Evolutionary conservation across 1,140 invertebrate genomes (phyloP), one percentile per base, ranked within the genome.

Genomic region (Temnothorax longispinosus): DNA sequence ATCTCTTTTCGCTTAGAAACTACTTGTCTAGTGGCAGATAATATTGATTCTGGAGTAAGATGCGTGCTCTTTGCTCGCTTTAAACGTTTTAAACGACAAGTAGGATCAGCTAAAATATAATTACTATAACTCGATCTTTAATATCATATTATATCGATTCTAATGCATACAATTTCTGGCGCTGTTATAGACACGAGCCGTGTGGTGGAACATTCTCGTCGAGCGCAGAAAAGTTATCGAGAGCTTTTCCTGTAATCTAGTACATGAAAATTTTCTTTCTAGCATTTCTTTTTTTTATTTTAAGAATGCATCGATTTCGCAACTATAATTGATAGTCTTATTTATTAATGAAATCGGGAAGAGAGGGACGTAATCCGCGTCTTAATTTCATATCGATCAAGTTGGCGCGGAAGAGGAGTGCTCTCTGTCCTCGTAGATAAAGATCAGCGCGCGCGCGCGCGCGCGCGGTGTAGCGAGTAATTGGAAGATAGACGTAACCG

Each of bases 311-410:
- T 15, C 5, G 3, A 0, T 2, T 6, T 54, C 10, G 32, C 10
- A n/a, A 15, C 8, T 58, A 41, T 56, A 44, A 11, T n/a, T 78
- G 15, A 77, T 6, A 13, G 21, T 76, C 3, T 35, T 27, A n/a
- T 47, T 78, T 50, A 15, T 50, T 13, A 35, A 38, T 38, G 1
- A 15, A 78, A 21, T 56, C 6, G 35, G 6, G 32, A 47, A n/a
- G 27, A n/a, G 27, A 5, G 35, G 6, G 10, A 2, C 3, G 41
- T n/a, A n/a, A 77, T 64, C 2, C 13, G n/a, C 41, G 32, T 50
- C 32, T 50, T 84, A 84, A 84, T 84, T 60, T 74, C 69, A 18
- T 84, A 75, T 84, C 69, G 80, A 84, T 84, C 80, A 75, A 75
- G 69, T 50, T 60, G 80, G 54, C 32, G 44, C 75, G 84, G 62